Conservation (phyloP, 2,113 vertebrate genomes). For the Corydoras maculifer region DNA sequence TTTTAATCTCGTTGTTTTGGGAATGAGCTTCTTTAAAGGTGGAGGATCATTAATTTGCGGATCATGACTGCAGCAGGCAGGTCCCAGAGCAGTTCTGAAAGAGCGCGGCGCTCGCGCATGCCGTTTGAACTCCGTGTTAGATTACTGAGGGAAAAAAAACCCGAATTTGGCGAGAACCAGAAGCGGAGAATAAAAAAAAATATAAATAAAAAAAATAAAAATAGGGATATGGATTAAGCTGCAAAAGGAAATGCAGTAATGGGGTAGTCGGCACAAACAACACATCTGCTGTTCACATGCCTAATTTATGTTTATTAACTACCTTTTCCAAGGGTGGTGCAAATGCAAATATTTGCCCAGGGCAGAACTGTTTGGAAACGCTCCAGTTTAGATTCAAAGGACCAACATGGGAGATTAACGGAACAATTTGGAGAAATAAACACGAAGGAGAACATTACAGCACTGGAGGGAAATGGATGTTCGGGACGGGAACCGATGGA, state of each 20-base stretch:
- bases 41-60: constrained; percentile 72
- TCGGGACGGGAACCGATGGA: too few species aligned
- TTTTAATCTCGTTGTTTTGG: constrained; percentile 50
- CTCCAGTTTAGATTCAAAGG: too few species aligned
- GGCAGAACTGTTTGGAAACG: not conserved
- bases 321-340: not conserved
- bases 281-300: constrained; percentile 37
- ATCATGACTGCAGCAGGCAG: constrained; percentile 54
- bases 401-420: too few species aligned
- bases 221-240: constrained; percentile 32
- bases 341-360: constrained; percentile 3
- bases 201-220: constrained; percentile 25
- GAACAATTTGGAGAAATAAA: not conserved
- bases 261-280: constrained; percentile 30
- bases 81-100: constrained; percentile 42
- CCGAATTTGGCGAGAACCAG: constrained; percentile 40
- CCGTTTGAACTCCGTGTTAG: constrained; percentile 59
- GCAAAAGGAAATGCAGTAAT: constrained; percentile 34
- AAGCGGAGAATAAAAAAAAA: constrained; percentile 31
- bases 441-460: not conserved
- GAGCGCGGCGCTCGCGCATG: constrained; percentile 46
- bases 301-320: constrained; percentile 18
- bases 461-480: too few species aligned
- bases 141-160: constrained; percentile 46
- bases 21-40: constrained; percentile 67